Evolutionary conservation across 2,113 vertebrate species (phyloP), one percentile per base, ranked within the genome.

Genomic region (Ammodytes dubius): DNA sequence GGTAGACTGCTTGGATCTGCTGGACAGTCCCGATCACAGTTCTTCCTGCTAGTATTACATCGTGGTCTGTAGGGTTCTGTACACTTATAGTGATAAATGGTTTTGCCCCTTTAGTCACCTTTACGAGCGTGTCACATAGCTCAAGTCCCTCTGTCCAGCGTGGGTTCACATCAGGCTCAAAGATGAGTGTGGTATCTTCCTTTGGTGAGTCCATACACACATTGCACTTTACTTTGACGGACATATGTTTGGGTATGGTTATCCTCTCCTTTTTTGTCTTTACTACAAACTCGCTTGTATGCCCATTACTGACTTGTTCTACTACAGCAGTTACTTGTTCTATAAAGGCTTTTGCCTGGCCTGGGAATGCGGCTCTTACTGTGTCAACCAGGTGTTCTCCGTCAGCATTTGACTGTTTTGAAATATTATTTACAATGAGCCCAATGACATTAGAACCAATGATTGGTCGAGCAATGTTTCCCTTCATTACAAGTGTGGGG

Each of bases 221-320:
- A 2, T 56, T 0, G 53, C 53, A 56, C 53, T 56, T n/a, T 9
- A 27, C 53, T 56, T 56, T 13, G 53, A 56, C 53, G 27, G 53
- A 56, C n/a, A 27, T 54, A n/a, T 56, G 17, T 27, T 56, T 56
- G 17, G 53, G 53, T 27, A 56, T 56, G 53, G 9, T 56, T 17
- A 56, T 56, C 53, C 17, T 56, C 7, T 56, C 53, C n/a, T 56
- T 56, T 12, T 56, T 56, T 56, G 53, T 56, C 53, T 56, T 56
- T 7, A 19, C n/a, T 19, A 27, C n/a, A 56, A 19, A 27, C n/a
- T 56, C n/a, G 3, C 27, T n/a, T 19, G n/a, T 56, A 8, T 56
- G 53, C 9, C 13, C 53, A 56, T 27, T 27, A 27, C 27, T 27
- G 27, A 27, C 27, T 27, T 27, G 27, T 27, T 27, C 27, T 27